Base-by-base conservation (phyloP, 2,113 vertebrate species). In the Noctilio leporinus region DNA sequence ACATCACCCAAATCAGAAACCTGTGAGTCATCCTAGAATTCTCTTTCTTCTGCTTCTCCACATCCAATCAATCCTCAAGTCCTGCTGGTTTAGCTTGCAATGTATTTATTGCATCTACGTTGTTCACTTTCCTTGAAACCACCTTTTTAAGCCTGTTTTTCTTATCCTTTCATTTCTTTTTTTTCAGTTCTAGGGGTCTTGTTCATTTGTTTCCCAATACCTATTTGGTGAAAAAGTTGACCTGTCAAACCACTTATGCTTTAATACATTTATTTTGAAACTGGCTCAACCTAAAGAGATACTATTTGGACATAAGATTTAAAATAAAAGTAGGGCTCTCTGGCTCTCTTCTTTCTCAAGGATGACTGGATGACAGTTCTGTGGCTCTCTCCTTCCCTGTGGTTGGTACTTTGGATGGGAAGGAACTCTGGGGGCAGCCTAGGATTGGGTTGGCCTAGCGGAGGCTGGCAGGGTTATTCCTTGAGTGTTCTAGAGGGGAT, bases 181-280 rank as follows among this genome's bases (percentile, higher is more conserved):
- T 33, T 45, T 35, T 47, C 75, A 43, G 5, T 49, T 69, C 43
- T 87, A 38, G 28, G 65, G 28, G 16, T 14, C 43, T 53, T 90
- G 8, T 89, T 77, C 72, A 33, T 72, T 72, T 86, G 33, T 40
- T 90, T 86, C 88, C 40, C 30, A 73, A 49, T 38, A 86, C 53
- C 1, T 69, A 57, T 49, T 73, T 87, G 16, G 24, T 81, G 51
- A 84, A 93, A 93, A 65, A 43, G 73, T 49, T 51, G 83, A 69
- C 45, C 26, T 28, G 53, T 53, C 45, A 73, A 86, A 78, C 0
- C 11, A 82, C 55, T 86, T 72, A 77, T 40, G 10, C 7, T 86
- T 94, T 86, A 92, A 65, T 40, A 57, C 70, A 49, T 35, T 59
- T 65, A 67, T 57, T 89, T 94, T 92, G 85, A 96, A 92, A 92